Evolutionary conservation across 2,797 vertebrate species (phyloP).

Genomic region (Paratrypauchen microcephalus): DNA sequence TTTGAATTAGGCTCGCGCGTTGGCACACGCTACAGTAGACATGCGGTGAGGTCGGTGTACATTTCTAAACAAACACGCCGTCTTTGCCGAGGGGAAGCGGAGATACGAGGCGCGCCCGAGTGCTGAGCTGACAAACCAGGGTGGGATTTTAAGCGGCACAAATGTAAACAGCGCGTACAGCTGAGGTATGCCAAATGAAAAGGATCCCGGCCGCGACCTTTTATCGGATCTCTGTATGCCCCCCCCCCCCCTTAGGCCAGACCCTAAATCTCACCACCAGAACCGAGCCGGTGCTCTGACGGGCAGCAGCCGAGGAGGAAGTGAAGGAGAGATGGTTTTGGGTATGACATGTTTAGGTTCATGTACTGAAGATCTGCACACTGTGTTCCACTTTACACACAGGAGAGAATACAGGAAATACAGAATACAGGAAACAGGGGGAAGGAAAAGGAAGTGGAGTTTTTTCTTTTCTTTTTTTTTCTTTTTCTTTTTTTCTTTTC

Average conservation of each 20-base stretch:
- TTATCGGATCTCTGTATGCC: constrained; percentile 13
- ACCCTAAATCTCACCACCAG: constrained; percentile 66
- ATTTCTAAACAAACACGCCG: constrained; percentile 60
- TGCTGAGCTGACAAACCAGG: constrained; percentile 45
- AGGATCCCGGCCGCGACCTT: constrained; percentile 66
- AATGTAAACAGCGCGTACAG: constrained; percentile 47
- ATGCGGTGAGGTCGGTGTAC: constrained; percentile 58
- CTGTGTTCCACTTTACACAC: no score
- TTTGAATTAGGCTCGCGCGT: constrained; percentile 69
- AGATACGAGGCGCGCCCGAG: constrained; percentile 56
- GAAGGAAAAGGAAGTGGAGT: no score
- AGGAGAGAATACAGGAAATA: no score
- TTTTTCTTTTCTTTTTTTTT: no score
- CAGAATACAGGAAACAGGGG: no score
- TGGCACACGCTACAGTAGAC: constrained; percentile 47
- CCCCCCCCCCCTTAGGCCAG: constrained; percentile 49
- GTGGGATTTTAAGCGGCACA: constrained; percentile 51
- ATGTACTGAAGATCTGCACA: no score
- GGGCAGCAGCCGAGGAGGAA: constrained; percentile 61
- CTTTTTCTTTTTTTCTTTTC: no score
- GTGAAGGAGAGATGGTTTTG: constrained; percentile 62
- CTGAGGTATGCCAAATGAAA: constrained; percentile 64
- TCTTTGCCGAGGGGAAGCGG: constrained; percentile 47
- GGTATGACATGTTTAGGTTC: not conserved
- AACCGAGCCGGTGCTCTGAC: constrained; percentile 60